A percentile compares a stretch with the other conserved stretches of the same genome.
phyloP scores from a whole-genome alignment of 2,797 vertebrate species.

The Anguilla obscura region DNA sequence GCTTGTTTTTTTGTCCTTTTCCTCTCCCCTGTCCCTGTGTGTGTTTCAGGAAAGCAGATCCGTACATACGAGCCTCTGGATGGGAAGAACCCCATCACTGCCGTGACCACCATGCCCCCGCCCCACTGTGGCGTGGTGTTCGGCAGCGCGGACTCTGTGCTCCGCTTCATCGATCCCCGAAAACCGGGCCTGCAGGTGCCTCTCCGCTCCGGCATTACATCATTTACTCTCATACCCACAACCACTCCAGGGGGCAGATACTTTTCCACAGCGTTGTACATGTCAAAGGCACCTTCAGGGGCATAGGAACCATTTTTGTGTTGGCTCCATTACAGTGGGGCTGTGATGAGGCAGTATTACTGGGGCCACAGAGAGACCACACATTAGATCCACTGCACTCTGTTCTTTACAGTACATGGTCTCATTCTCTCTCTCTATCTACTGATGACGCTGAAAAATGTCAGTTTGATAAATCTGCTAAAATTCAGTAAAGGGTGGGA shows the following conservation, averaged over 20 bases:
- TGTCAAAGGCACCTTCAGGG: background rate
- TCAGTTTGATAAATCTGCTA: background rate
- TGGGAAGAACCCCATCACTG: slow-evolving; percentile 90
- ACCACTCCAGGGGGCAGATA: background rate
- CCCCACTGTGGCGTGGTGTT: slow-evolving; percentile 89
- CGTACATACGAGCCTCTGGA: slow-evolving; percentile 86
- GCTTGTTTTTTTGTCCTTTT: background rate
- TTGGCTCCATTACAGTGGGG: background rate
- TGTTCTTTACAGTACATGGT: background rate
- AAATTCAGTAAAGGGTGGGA: no score
- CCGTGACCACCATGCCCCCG: slow-evolving; percentile 89
- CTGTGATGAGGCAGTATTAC: background rate
- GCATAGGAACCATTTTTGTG: background rate
- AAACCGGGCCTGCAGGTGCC: slow-evolving; percentile 93
- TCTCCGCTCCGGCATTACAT: background rate
- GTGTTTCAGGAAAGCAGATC: slow-evolving; percentile 82
- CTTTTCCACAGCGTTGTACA: background rate
- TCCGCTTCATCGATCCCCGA: slow-evolving; percentile 94
- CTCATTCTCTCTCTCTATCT: background rate
- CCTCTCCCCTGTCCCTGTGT: slow-evolving; percentile 7
- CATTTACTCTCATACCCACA: background rate
- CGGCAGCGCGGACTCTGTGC: slow-evolving; percentile 90
- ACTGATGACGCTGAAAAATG: background rate
- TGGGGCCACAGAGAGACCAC: background rate
- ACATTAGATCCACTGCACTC: background rate